A percentile compares a stretch with the other conserved stretches of the same genome.
Conservation (phyloP, 2,888 invertebrate genomes). For the Itoplectis maculator region DNA sequence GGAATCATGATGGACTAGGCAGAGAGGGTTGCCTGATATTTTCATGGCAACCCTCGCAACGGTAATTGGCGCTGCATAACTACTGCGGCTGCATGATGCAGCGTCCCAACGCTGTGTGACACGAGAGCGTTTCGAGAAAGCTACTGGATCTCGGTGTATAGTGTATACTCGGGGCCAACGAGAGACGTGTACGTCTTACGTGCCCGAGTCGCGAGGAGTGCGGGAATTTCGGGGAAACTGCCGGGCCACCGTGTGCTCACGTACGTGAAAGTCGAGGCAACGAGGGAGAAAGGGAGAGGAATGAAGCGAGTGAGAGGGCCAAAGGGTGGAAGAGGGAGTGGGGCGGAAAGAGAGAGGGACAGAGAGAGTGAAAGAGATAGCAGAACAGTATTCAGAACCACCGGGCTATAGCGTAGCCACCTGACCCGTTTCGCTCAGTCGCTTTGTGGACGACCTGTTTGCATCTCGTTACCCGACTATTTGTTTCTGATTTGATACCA, state of each 20-base stretch:
- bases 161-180: neutral
- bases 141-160: neutral
- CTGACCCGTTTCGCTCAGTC: conserved; percentile 54
- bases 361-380: conserved; percentile 33
- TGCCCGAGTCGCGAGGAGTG: neutral
- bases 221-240: neutral
- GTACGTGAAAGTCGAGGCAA: neutral
- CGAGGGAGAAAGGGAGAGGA: neutral
- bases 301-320: neutral
- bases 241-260: no score
- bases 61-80: neutral
- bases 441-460: conserved; percentile 76
- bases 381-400: conserved; percentile 52
- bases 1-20: no score
- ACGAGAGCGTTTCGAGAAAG: neutral
- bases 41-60: no score
- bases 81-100: neutral
- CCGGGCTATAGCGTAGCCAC: conserved; percentile 33
- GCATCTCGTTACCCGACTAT: conserved; percentile 82
- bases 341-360: neutral
- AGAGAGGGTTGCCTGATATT: no score
- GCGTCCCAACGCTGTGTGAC: neutral
- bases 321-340: conserved; percentile 35
- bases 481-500: conserved; percentile 82
- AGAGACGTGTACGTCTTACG: neutral